phyloP scores from a whole-genome alignment of 1,140 invertebrate genomes.

The Sitophilus oryzae region DNA sequence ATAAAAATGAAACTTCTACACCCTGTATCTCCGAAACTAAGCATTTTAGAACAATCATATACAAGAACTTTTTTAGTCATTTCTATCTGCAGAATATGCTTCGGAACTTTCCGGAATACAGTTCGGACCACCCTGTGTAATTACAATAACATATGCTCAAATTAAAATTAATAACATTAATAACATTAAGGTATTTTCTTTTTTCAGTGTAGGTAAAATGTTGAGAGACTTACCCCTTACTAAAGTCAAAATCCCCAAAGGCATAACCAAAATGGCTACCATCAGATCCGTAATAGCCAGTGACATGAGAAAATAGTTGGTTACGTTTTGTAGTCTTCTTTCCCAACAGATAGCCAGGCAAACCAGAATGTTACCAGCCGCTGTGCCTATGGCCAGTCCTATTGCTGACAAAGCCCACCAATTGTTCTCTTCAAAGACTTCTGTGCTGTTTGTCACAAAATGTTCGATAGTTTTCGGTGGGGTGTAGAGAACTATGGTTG shows the following conservation, averaged over 20 bases:
- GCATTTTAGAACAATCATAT: too few species aligned
- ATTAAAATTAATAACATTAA: too few species aligned
- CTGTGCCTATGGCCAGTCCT: constrained; percentile 78
- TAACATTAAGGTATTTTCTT: too few species aligned
- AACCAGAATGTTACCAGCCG: constrained; percentile 89
- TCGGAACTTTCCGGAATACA: too few species aligned
- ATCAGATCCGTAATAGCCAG: constrained; percentile 92
- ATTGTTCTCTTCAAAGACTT: constrained; percentile 45
- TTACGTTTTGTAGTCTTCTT: constrained; percentile 84
- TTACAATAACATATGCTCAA: too few species aligned
- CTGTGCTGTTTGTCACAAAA: neutral
- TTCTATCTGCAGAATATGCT: too few species aligned
- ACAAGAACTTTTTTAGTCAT: too few species aligned
- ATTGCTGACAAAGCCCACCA: constrained; percentile 72
- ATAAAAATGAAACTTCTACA: too few species aligned
- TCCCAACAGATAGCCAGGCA: constrained; percentile 88
- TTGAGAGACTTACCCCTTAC: constrained; percentile 59
- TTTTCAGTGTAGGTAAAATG: too few species aligned
- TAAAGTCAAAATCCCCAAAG: constrained; percentile 73
- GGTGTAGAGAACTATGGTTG: constrained; percentile 6
- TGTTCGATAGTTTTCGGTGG: neutral
- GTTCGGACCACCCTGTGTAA: too few species aligned
- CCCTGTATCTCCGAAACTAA: too few species aligned
- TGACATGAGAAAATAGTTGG: constrained; percentile 95
- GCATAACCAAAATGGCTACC: constrained; percentile 88